Evolutionary conservation across 1,140 invertebrate genomes (phyloP).

Genomic region (Drosophila azteca): DNA sequence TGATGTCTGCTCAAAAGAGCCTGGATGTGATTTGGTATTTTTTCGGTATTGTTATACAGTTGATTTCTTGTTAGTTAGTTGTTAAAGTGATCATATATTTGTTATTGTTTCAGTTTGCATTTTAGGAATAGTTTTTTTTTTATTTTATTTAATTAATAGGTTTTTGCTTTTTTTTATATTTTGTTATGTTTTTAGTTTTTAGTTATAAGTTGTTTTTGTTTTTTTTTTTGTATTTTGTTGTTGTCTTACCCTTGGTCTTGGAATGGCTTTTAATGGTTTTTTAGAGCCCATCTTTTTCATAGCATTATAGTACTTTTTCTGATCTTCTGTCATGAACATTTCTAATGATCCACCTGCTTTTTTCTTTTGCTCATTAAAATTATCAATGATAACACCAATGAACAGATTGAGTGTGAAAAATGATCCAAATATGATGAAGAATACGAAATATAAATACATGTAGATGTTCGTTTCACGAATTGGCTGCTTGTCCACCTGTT

Average conservation of each 20-base stretch:
- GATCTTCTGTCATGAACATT: constrained; percentile 99
- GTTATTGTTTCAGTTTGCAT: constrained; percentile 21
- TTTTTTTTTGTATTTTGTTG: constrained; percentile 63
- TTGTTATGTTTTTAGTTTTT: constrained; percentile 16
- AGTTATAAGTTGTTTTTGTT: constrained; percentile 36
- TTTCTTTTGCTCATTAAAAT: constrained; percentile 99
- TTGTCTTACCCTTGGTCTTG: constrained; percentile 93
- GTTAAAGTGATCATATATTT: constrained; percentile 16
- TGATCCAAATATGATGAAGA: constrained; percentile 98
- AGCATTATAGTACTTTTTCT: constrained; percentile 99
- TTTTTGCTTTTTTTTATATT: constrained; percentile 21
- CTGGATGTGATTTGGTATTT: background rate
- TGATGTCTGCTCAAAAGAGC: too few species aligned
- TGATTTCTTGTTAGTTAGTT: background rate
- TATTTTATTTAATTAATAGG: constrained; percentile 21
- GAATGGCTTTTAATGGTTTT: constrained; percentile 98
- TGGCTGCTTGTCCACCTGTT: constrained; percentile 94
- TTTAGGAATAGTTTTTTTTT: constrained; percentile 6
- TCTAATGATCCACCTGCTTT: constrained; percentile 98
- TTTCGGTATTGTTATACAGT: background rate
- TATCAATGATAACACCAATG: constrained; percentile 99
- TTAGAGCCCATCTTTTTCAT: constrained; percentile 99
- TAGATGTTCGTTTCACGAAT: constrained; percentile 96
- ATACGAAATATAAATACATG: constrained; percentile 99
- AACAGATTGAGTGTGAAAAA: constrained; percentile 99